phyloP scores from a whole-genome alignment of 1,140 invertebrate genomes.

The Trichonephila clavipes region DNA sequence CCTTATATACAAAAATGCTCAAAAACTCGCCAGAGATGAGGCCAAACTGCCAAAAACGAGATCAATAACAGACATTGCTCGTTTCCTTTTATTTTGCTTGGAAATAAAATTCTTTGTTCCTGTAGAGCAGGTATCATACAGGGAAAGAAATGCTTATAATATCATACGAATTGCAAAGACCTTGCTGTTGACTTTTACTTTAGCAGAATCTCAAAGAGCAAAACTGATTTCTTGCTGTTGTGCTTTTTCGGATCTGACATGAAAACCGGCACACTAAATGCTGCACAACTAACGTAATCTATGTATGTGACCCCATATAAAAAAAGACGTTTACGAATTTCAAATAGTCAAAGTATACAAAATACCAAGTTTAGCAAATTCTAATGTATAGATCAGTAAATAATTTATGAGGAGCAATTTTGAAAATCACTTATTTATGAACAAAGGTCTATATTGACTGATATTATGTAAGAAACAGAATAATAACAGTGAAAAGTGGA shows the following conservation, averaged over 20 bases:
- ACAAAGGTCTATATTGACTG: background rate
- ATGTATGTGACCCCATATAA: background rate
- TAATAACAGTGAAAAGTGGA: background rate
- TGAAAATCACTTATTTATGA: background rate
- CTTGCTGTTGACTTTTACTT: background rate
- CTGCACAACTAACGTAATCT: background rate
- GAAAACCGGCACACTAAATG: background rate
- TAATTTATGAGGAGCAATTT: background rate
- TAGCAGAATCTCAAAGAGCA: background rate
- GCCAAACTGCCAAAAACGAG: background rate
- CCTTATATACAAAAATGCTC: slow-evolving; percentile 10
- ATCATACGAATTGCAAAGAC: background rate
- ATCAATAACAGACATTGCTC: background rate
- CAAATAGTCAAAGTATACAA: background rate
- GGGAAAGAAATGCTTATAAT: slow-evolving; percentile 13
- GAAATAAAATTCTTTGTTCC: slow-evolving; percentile 9
- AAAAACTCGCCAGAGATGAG: background rate
- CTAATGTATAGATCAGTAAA: background rate
- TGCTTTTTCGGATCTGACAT: background rate
- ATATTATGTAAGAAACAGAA: background rate
- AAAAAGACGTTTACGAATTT: background rate
- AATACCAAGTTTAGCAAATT: background rate
- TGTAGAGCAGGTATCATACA: slow-evolving; percentile 42
- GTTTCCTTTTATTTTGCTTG: background rate
- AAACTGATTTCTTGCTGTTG: background rate